These are phyloP conservation scores for Philantomba maxwellii DNA, from an alignment of 2,113 vertebrate species.

Conservation along the genomic window DNA sequence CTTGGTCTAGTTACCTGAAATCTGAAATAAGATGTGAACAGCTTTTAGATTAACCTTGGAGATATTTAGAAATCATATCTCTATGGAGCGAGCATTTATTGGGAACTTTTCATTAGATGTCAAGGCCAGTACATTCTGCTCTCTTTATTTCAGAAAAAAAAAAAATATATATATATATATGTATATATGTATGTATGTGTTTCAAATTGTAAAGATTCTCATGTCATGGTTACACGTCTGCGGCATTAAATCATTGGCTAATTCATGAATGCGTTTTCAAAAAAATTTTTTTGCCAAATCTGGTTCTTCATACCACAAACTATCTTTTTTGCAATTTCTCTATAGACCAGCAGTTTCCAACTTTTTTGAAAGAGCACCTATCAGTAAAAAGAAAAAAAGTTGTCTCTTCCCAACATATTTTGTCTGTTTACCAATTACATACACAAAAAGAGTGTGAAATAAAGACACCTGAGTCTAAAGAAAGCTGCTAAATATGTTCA, in stretches of 20 bases:
- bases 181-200: background rate
- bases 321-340: background rate
- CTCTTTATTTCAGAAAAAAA: background rate
- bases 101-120: background rate
- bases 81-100: background rate
- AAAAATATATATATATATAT: background rate
- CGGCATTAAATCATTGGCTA: background rate
- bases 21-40: background rate
- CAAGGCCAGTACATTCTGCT: background rate
- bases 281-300: background rate
- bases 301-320: background rate
- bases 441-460: background rate
- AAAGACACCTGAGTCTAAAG: background rate
- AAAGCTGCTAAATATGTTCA: background rate
- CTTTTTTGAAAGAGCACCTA: background rate
- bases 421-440: background rate
- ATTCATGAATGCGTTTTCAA: background rate
- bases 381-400: background rate
- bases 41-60: background rate
- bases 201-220: background rate
- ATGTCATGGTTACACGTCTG: background rate
- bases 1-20: background rate
- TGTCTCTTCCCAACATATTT: background rate
- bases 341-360: background rate
- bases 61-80: background rate